Conservation (phyloP, 2,113 vertebrate genomes). For the Anguilla rostrata region DNA sequence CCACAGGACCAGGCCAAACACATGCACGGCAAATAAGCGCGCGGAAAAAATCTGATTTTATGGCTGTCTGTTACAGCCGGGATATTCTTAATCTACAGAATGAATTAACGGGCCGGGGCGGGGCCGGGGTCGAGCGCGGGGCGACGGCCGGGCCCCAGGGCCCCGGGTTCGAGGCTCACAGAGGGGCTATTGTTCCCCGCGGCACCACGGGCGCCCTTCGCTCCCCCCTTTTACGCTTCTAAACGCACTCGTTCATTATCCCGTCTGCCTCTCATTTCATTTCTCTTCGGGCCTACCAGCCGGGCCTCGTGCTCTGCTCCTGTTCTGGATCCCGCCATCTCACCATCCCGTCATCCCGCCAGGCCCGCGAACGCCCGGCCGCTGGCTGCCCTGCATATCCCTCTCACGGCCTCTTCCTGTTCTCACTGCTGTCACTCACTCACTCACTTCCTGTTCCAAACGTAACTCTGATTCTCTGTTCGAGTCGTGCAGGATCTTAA, state of each 20-base stretch:
- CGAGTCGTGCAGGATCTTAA: too few species aligned
- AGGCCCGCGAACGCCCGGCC: too few species aligned
- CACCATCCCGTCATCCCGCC: too few species aligned
- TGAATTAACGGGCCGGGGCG: slow-evolving; percentile 87
- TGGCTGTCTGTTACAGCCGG: slow-evolving; percentile 88
- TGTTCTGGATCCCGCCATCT: too few species aligned
- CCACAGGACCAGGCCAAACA: slow-evolving; percentile 86
- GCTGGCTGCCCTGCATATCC: too few species aligned
- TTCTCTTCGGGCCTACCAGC: slow-evolving; percentile 45
- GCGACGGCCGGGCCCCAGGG: slow-evolving; percentile 65
- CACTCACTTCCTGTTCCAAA: too few species aligned
- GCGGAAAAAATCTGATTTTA: slow-evolving; percentile 84
- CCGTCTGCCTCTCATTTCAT: slow-evolving; percentile 54
- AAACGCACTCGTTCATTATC: slow-evolving; percentile 72
- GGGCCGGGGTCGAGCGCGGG: slow-evolving; percentile 77
- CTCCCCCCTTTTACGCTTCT: slow-evolving; percentile 38
- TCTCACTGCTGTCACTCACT: too few species aligned
- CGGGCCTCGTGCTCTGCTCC: background rate
- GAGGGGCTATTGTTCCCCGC: slow-evolving; percentile 84
- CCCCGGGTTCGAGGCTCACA: slow-evolving; percentile 67
- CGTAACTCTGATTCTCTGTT: too few species aligned
- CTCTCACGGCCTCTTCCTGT: too few species aligned
- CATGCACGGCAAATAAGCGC: slow-evolving; percentile 91
- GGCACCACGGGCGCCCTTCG: slow-evolving; percentile 51
- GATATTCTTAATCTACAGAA: slow-evolving; percentile 86